Evolutionary conservation across 64 coral and sea anemone genomes (phyloP).

Genomic region (Pocillopora verrucosa): DNA sequence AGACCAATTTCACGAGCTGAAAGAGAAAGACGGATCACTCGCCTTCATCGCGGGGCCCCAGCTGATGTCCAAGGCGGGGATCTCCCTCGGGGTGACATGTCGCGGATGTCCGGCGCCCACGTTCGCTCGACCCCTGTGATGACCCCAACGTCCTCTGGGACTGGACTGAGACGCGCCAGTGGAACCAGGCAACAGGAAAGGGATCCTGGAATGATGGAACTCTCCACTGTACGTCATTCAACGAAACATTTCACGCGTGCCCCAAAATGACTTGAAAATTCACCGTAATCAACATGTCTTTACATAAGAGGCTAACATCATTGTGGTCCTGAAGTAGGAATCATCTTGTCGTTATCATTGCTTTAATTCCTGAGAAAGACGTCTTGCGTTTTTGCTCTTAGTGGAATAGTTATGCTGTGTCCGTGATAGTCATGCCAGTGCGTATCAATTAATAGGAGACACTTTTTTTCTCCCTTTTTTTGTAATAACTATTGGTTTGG

Average conservation of each 20-base stretch:
- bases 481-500: background rate
- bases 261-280: slow-evolving; percentile 6
- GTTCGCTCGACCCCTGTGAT: slow-evolving; percentile 92
- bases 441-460: background rate
- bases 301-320: background rate
- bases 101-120: slow-evolving; percentile 86
- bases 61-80: slow-evolving; percentile 70
- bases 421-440: background rate
- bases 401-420: background rate
- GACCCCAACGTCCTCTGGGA: slow-evolving; percentile 59
- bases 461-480: background rate
- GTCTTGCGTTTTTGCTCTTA: background rate
- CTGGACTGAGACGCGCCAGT: slow-evolving; percentile 66
- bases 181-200: slow-evolving; percentile 78
- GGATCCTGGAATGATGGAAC: slow-evolving; percentile 74
- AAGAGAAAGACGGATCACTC: slow-evolving; percentile 71
- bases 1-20: slow-evolving; percentile 84
- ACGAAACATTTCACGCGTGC: slow-evolving; percentile 32
- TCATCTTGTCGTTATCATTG: background rate
- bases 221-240: slow-evolving; percentile 32
- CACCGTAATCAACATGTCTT: background rate
- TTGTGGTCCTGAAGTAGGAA: background rate
- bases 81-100: slow-evolving; percentile 78
- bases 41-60: slow-evolving; percentile 75
- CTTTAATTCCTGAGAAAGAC: background rate